Percentiles rank a stretch among this genome's conserved stretches.
Evolutionary conservation across 2,888 invertebrate species (phyloP).

Genomic region (Danaus chrysippus): DNA sequence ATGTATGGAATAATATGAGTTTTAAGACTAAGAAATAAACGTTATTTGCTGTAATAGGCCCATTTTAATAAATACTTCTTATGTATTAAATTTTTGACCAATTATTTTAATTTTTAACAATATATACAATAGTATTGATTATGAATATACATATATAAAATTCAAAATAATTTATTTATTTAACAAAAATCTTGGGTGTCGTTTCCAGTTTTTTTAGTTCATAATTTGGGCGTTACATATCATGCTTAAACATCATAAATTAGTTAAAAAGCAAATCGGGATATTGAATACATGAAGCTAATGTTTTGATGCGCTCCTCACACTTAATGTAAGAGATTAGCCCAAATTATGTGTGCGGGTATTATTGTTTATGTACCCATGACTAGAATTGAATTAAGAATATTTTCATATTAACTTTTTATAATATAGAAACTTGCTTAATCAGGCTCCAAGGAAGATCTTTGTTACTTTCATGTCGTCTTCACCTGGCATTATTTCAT

Average conservation of each 20-base stretch:
- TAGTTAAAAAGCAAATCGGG: constrained; percentile 76
- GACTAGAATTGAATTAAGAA: too few species aligned
- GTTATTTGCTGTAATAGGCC: too few species aligned
- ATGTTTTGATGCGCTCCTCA: constrained; percentile 61
- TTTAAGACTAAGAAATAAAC: too few species aligned
- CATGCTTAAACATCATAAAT: constrained; percentile 69
- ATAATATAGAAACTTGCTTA: not conserved
- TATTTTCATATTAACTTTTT: not conserved
- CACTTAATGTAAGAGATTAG: constrained; percentile 48
- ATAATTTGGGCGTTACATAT: constrained; percentile 51
- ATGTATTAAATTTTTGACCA: too few species aligned
- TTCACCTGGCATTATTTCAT: constrained; percentile 32
- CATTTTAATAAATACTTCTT: too few species aligned
- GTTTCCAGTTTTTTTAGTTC: constrained; percentile 23
- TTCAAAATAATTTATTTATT: not conserved
- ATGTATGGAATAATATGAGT: too few species aligned
- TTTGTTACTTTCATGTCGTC: not conserved
- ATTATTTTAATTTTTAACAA: too few species aligned
- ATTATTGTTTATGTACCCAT: constrained; percentile 30
- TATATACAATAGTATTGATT: too few species aligned
- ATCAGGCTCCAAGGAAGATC: not conserved
- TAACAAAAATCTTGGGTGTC: not conserved
- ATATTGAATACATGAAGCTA: constrained; percentile 63
- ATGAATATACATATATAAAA: not conserved
- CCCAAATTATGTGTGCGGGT: constrained; percentile 59